Evolutionary conservation across 2,888 invertebrate species (phyloP).

Genomic region (Microctonus hyperodae): DNA sequence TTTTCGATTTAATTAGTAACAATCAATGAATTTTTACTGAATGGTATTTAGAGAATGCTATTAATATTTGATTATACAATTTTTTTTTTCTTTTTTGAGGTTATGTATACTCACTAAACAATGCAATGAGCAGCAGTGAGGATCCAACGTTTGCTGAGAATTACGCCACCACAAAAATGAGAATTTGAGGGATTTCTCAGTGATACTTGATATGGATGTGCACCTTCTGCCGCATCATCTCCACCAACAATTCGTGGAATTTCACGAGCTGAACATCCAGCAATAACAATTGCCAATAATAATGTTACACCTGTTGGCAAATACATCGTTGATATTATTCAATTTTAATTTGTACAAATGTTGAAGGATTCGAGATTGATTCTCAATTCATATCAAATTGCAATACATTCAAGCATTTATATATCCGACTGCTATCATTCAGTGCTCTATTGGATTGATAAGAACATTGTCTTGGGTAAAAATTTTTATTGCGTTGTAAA

Average conservation of each 20-base stretch:
- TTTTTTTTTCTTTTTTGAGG: no score
- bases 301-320: not conserved
- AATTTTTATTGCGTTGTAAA: no score
- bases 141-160: conserved; percentile 32
- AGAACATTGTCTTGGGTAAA: no score
- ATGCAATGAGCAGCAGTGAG: conserved; percentile 37
- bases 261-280: conserved; percentile 9
- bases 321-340: no score
- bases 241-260: conserved; percentile 33
- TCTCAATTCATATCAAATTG: no score
- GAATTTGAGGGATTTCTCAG: not conserved
- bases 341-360: not conserved
- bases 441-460: no score
- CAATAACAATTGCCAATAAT: not conserved
- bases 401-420: no score
- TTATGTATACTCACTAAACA: conserved; percentile 22
- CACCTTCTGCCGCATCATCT: conserved; percentile 31
- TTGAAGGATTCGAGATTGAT: not conserved
- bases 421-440: no score
- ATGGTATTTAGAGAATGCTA: no score
- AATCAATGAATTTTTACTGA: no score
- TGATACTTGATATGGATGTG: conserved; percentile 33
- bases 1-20: no score
- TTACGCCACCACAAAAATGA: conserved; percentile 36
- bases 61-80: no score